These are phyloP conservation scores for Pyrocephalus nanus DNA, from an alignment of 2,797 vertebrate genomes.

Conservation along the genomic window DNA sequence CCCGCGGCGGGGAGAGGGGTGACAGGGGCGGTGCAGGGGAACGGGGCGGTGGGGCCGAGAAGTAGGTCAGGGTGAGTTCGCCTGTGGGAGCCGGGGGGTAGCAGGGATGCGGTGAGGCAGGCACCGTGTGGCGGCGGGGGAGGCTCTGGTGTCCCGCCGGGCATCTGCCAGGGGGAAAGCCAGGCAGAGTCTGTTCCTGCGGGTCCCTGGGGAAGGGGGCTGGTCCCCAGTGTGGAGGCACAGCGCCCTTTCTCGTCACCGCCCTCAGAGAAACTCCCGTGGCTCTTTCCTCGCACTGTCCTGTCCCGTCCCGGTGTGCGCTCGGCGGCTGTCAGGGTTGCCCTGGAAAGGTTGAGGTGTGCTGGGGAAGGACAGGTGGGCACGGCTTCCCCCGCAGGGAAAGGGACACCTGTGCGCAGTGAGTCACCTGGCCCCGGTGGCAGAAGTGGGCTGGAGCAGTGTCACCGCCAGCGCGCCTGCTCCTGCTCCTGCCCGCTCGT, in stretches of 20 bases:
- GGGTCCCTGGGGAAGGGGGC: too few species aligned
- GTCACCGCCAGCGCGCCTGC: not conserved
- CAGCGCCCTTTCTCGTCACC: not conserved
- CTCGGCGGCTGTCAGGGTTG: not conserved
- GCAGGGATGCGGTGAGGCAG: not conserved
- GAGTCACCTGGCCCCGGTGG: not conserved
- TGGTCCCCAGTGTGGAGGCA: fast-evolving
- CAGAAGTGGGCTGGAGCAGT: not conserved
- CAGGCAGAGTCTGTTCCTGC: not conserved
- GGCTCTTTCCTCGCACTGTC: not conserved
- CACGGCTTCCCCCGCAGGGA: not conserved
- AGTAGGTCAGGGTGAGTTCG: not conserved
- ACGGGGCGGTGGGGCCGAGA: not conserved
- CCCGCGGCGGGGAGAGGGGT: not conserved
- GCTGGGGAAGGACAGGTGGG: not conserved
- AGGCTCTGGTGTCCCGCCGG: not conserved
- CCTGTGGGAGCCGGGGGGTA: not conserved
- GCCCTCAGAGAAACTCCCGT: not conserved
- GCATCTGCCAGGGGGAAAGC: not conserved
- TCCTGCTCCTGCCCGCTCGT: not conserved
- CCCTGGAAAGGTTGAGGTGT: not conserved
- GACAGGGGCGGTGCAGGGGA: not conserved
- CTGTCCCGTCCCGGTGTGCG: not conserved
- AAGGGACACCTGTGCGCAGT: not conserved
- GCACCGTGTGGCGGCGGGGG: not conserved